These are phyloP conservation scores for Carettochelys insculpta DNA, from an alignment of 2,113 vertebrate species.

Conservation along the genomic window DNA sequence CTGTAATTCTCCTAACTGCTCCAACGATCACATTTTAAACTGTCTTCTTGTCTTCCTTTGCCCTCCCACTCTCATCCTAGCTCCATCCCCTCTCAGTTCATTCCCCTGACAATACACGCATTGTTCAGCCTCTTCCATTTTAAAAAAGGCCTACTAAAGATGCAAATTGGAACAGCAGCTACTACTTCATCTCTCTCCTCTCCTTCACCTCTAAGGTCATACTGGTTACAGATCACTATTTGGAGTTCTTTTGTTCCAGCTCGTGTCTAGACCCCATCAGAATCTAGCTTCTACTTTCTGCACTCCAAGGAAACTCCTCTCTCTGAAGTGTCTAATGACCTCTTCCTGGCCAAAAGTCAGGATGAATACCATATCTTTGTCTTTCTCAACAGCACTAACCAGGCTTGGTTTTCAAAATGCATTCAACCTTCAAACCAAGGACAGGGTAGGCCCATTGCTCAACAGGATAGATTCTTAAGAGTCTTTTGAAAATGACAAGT, in stretches of 20 bases:
- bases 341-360: background rate
- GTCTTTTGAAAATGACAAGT: background rate
- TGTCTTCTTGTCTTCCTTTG: background rate
- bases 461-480: too few relatives aligned
- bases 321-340: background rate
- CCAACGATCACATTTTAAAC: background rate
- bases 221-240: background rate
- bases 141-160: background rate
- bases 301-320: background rate
- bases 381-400: background rate
- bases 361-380: background rate
- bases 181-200: background rate
- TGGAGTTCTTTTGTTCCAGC: background rate
- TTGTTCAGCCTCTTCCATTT: background rate
- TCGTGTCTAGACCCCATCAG: background rate
- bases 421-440: background rate
- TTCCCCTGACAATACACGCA: background rate
- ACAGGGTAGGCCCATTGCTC: too few relatives aligned
- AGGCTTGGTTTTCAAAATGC: background rate
- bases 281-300: background rate
- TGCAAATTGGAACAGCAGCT: background rate
- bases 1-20: background rate
- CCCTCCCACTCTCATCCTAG: accelerated
- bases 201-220: background rate
- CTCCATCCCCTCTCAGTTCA: background rate